Conservation (phyloP, 2,888 invertebrate genomes). For the Drosophila rubida region DNA sequence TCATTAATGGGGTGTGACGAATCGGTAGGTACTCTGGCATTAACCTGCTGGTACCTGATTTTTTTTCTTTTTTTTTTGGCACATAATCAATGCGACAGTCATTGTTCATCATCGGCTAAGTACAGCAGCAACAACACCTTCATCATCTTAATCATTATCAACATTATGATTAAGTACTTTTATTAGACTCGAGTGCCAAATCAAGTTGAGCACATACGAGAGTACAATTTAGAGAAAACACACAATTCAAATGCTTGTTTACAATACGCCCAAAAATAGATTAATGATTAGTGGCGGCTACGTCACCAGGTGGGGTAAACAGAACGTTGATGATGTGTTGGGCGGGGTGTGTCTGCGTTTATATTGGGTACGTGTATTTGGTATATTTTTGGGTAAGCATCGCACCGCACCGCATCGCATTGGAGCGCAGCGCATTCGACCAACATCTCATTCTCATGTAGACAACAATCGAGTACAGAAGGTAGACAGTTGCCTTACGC, state of each 20-base stretch:
- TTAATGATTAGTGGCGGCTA: conserved; percentile 71
- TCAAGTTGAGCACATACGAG: conserved; percentile 19
- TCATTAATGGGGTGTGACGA: conserved; percentile 67
- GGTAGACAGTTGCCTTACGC: conserved; percentile 45
- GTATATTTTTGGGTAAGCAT: conserved; percentile 51
- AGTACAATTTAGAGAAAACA: conserved; percentile 56
- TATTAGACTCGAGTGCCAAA: conserved; percentile 24
- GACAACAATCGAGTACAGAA: conserved; percentile 67
- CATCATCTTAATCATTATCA: conserved; percentile 2
- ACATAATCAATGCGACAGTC: conserved; percentile 52
- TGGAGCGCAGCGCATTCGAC: conserved; percentile 58
- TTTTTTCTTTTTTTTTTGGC: conserved; percentile 45
- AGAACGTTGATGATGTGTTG: conserved; percentile 10
- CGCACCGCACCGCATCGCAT: conserved; percentile 43
- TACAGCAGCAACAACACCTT: conserved; percentile 44
- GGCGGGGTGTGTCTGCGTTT: conserved; percentile 40
- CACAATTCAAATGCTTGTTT: conserved; percentile 65
- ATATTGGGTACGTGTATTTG: conserved; percentile 25
- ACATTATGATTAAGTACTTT: conserved; percentile 20
- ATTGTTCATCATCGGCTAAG: conserved; percentile 49
- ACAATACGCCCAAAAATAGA: conserved; percentile 72
- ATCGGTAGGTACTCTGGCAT: conserved; percentile 48
- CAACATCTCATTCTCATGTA: conserved; percentile 63
- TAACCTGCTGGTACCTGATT: conserved; percentile 41
- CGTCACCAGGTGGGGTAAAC: conserved; percentile 76